Evolutionary conservation across 2,797 vertebrate genomes (phyloP).

Genomic region (Etheostoma nigrum): DNA sequence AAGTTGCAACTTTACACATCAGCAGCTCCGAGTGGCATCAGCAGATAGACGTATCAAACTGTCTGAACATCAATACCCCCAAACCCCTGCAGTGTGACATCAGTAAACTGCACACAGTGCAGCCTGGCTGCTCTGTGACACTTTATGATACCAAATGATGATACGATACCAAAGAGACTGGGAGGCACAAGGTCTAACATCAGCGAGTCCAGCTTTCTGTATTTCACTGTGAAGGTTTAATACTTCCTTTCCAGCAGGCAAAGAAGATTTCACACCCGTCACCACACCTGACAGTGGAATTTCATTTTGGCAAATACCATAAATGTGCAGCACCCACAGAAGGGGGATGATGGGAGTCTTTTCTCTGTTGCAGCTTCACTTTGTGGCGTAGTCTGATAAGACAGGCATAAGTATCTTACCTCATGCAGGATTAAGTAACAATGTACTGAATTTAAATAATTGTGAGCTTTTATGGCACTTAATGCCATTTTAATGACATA

Average conservation of each 20-base stretch:
- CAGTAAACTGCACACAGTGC: slow-evolving; percentile 16
- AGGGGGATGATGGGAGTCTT: slow-evolving; percentile 16
- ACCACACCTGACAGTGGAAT: slow-evolving; percentile 21
- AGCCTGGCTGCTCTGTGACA: slow-evolving; percentile 9
- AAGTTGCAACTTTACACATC: slow-evolving; percentile 1
- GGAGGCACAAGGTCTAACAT: slow-evolving; percentile 4
- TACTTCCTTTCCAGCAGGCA: slow-evolving; percentile 21
- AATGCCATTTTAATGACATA: slow-evolving; percentile 14
- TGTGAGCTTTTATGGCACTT: slow-evolving; percentile 12
- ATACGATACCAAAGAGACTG: slow-evolving; percentile 17
- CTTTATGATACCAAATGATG: slow-evolving; percentile 25
- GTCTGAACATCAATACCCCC: slow-evolving; percentile 13
- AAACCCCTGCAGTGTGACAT: slow-evolving; percentile 21
- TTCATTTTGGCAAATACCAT: slow-evolving; percentile 24
- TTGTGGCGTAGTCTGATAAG: slow-evolving; percentile 46
- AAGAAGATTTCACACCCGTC: slow-evolving; percentile 31
- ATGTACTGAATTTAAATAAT: slow-evolving; percentile 24
- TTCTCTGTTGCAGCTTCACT: slow-evolving; percentile 12
- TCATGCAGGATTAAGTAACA: slow-evolving; percentile 37
- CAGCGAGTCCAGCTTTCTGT: slow-evolving; percentile 11
- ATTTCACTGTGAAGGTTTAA: slow-evolving; percentile 19
- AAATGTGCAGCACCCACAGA: slow-evolving; percentile 13
- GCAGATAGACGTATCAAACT: slow-evolving; percentile 2
- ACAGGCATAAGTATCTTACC: slow-evolving; percentile 4
- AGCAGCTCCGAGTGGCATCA: background rate